A percentile compares a stretch with the other conserved stretches of the same genome.
Conservation (phyloP, 2,113 vertebrate genomes). For the Oreotrochilus melanogaster region DNA sequence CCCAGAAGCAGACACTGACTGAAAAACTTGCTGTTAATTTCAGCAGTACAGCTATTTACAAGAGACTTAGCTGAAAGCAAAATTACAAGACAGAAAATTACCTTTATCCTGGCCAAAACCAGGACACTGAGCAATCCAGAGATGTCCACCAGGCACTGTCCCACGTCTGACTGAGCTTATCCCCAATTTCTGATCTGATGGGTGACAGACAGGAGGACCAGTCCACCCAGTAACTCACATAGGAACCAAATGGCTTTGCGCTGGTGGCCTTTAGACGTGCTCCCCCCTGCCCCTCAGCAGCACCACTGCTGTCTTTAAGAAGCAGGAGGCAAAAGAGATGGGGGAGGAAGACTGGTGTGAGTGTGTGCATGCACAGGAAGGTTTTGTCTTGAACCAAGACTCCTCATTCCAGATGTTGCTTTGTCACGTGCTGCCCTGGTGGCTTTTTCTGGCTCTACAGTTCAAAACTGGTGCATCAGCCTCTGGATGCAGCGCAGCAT, state of each 20-base stretch:
- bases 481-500: neutral
- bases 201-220: neutral
- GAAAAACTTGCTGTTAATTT: no score
- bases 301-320: neutral
- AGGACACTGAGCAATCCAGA: neutral
- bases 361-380: neutral
- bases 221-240: neutral
- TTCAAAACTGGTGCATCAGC: neutral
- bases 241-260: neutral
- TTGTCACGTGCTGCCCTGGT: neutral
- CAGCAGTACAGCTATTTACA: no score
- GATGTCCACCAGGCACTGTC: neutral
- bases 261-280: neutral
- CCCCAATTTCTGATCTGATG: neutral
- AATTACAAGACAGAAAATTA: no score
- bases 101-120: no score
- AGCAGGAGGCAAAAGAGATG: neutral
- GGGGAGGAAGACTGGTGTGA: rapidly evolving
- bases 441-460: neutral
- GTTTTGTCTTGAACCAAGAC: neutral
- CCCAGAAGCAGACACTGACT: no score
- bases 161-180: neutral
- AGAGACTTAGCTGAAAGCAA: no score
- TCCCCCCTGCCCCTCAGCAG: neutral
- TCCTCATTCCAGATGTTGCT: neutral